Conservation (phyloP, 2,797 vertebrate genomes). For the Chiroxiphia lanceolata region DNA sequence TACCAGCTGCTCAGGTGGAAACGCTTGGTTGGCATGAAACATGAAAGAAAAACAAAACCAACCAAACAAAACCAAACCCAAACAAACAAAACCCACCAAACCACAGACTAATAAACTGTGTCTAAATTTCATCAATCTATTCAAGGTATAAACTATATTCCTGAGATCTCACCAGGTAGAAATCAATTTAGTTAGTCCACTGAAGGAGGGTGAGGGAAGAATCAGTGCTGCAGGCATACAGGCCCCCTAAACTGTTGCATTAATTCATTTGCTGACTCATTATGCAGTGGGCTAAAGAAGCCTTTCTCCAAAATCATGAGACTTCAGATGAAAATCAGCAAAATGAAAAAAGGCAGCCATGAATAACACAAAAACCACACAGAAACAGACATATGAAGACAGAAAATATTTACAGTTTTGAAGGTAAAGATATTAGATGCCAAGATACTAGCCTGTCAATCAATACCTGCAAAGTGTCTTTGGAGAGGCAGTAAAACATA, state of each 20-base stretch:
- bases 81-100: background rate
- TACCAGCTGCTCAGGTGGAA: background rate
- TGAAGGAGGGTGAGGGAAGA: background rate
- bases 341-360: background rate
- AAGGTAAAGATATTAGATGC: background rate
- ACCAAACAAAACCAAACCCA: background rate
- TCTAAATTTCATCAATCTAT: background rate
- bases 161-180: background rate
- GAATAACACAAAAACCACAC: background rate
- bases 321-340: background rate
- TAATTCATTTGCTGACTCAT: background rate
- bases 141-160: background rate
- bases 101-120: background rate
- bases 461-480: background rate
- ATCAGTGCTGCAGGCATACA: background rate
- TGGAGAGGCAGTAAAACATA: background rate
- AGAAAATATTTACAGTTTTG: background rate
- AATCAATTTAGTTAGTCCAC: background rate
- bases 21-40: background rate
- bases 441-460: slow-evolving; percentile 12
- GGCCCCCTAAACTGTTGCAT: background rate
- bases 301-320: background rate
- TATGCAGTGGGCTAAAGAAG: background rate
- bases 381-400: background rate
- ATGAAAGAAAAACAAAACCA: background rate